Base-by-base conservation (phyloP, 2,113 vertebrate species). In the Phylloscopus trochilus region DNA sequence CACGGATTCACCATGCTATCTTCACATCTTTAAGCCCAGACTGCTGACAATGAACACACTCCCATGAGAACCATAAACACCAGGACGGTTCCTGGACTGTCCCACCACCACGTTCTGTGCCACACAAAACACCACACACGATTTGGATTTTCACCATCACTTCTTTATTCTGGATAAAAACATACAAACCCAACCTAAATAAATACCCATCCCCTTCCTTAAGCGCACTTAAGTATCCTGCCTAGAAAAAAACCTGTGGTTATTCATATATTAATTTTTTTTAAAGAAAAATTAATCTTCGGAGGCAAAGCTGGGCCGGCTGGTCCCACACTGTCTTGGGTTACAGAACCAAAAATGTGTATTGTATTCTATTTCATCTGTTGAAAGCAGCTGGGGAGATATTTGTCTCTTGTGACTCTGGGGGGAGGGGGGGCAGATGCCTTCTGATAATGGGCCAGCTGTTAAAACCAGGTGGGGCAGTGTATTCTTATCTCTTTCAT, bases 91-190 rank as follows among this genome's bases (percentile, higher is more conserved):
- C 52, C 22, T 33, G 7, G 4, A 31, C 23, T 1, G 7, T 18
- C 63, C 58, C 19, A 1, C 0, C 4, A 31, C 1, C 12, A 2
- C 15, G 15, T 20, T n/a, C 18, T 1, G 0, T 2, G 10, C 10
- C 60, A 44, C 59, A 58, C 51, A 62, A 44, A 83, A 56, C 51
- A 51, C 3, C 12, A 10, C 3, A 0, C 24, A 24, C 26, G 6
- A 18, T 15, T 24, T 3, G 1, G 8, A 59, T n/a, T 89, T 77
- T 55, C 82, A 63, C 43, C 52, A 67, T 33, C 4, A 1, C 10
- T 15, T 60, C 31, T 96, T 91, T 88, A 94, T 73, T 84, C 49
- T 16, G 26, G 18, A 31, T 91, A 84, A 60, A 91, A 59, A 11
- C 1, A 46, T 12, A 51, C 7, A 87, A 73, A 89, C 26, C 21